A percentile compares a stretch with the other conserved stretches of the same genome.
Evolutionary conservation across 2,797 vertebrate genomes (phyloP).

Genomic region (Poeciliopsis gracilis): DNA sequence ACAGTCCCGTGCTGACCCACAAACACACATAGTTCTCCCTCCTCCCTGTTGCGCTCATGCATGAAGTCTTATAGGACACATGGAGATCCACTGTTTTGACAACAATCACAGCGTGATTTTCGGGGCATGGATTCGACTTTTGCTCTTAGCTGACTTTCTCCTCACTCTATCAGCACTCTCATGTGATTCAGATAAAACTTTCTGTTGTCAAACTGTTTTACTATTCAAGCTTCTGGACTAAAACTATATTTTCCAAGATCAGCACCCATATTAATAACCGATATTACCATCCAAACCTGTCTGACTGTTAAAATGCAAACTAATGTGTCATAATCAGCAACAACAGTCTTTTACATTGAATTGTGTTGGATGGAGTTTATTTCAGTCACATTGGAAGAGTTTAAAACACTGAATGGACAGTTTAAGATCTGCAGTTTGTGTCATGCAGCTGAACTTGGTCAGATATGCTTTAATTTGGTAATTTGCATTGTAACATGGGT

Average conservation of each 20-base stretch:
- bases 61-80: constrained; percentile 36
- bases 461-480: no score
- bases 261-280: background rate
- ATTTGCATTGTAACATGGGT: no score
- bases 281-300: background rate
- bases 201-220: background rate
- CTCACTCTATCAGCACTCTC: constrained; percentile 14
- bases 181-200: constrained; percentile 42
- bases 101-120: constrained; percentile 56
- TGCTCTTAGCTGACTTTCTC: constrained; percentile 17
- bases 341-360: background rate
- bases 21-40: constrained; percentile 14
- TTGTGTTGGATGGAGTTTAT: background rate
- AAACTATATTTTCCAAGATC: background rate
- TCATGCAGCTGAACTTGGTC: no score
- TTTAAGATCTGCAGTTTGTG: background rate
- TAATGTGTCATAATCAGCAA: background rate
- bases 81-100: constrained; percentile 57
- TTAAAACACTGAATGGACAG: background rate
- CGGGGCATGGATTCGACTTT: constrained; percentile 30
- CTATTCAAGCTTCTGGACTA: background rate
- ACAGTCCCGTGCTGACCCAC: constrained; percentile 29
- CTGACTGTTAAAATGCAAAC: background rate
- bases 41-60: constrained; percentile 11
- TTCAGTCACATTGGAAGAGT: background rate